Percentiles rank a stretch among this genome's conserved stretches.
phyloP scores from a whole-genome alignment of 1,140 invertebrate species.

The Cotesia vestalis region DNA sequence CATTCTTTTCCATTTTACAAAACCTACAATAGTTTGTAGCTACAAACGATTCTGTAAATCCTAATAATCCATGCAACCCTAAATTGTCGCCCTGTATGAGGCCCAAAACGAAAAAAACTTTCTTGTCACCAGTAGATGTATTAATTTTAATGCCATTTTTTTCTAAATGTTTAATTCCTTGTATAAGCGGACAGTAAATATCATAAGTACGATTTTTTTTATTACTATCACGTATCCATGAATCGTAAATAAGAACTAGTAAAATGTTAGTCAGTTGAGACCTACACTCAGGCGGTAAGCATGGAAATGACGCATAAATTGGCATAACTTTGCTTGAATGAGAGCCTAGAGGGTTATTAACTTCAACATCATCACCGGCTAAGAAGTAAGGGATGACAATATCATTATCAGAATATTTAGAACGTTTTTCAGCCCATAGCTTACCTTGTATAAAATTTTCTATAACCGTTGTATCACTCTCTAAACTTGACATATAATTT shows the following conservation, averaged over 20 bases:
- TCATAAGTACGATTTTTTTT: neutral
- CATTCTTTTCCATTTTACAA: constrained; percentile 17
- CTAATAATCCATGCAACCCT: constrained; percentile 40
- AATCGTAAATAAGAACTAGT: constrained; percentile 44
- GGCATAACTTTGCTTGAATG: constrained; percentile 43
- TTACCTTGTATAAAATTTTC: constrained; percentile 26
- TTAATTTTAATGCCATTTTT: constrained; percentile 34
- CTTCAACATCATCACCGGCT: neutral
- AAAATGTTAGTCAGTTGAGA: constrained; percentile 47
- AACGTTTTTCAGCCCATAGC: no score
- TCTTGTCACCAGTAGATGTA: constrained; percentile 21
- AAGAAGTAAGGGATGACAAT: neutral
- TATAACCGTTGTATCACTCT: neutral
- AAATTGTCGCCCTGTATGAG: constrained; percentile 46
- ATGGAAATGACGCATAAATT: constrained; percentile 46
- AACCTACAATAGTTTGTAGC: constrained; percentile 23
- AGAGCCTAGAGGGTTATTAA: neutral
- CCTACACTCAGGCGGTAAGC: constrained; percentile 41
- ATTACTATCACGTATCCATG: constrained; percentile 43
- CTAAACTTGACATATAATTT: constrained; percentile 10
- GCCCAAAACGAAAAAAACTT: constrained; percentile 39
- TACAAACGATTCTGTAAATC: constrained; percentile 36
- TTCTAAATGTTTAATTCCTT: constrained; percentile 34
- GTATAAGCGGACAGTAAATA: constrained; percentile 38
- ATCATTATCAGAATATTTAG: constrained; percentile 14